phyloP scores from a whole-genome alignment of 2,113 vertebrate genomes.

The Azemiops feae region DNA sequence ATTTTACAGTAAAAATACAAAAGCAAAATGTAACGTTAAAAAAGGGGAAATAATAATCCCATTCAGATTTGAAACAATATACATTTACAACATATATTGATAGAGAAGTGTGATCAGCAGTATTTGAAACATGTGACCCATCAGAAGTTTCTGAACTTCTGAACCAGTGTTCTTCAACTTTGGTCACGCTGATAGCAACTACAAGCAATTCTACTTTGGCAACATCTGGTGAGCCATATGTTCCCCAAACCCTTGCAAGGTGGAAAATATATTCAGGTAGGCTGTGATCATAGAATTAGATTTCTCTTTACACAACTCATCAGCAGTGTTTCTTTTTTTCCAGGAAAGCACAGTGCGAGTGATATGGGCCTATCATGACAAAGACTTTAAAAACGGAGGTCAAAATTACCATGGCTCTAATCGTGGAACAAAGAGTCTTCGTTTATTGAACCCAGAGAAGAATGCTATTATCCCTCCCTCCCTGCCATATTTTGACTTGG shows the following conservation, averaged over 20 bases:
- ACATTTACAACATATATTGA: not conserved
- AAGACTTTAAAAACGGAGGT: slow-evolving; percentile 73
- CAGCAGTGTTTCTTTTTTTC: not conserved
- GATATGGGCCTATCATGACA: slow-evolving; percentile 84
- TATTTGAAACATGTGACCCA: not conserved
- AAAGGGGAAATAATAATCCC: not conserved
- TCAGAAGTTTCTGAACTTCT: not conserved
- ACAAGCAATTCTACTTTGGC: not conserved
- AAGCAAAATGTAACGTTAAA: not conserved
- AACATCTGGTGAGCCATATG: not conserved
- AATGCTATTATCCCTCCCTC: slow-evolving; percentile 49
- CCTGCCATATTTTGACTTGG: slow-evolving; percentile 73
- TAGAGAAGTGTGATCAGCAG: not conserved
- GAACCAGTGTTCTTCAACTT: not conserved
- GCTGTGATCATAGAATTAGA: not conserved
- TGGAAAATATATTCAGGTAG: not conserved
- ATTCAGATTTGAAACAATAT: not conserved
- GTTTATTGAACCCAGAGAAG: slow-evolving; percentile 78
- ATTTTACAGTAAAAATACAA: not conserved
- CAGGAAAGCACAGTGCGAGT: slow-evolving; percentile 83
- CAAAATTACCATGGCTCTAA: slow-evolving; percentile 79
- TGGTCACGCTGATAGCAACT: not conserved
- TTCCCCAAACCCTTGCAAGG: not conserved
- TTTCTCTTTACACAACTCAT: not conserved
- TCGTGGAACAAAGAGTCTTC: slow-evolving; percentile 82